Evolutionary conservation across 2,888 invertebrate species (phyloP).

Genomic region (Ephialtes manifestator): DNA sequence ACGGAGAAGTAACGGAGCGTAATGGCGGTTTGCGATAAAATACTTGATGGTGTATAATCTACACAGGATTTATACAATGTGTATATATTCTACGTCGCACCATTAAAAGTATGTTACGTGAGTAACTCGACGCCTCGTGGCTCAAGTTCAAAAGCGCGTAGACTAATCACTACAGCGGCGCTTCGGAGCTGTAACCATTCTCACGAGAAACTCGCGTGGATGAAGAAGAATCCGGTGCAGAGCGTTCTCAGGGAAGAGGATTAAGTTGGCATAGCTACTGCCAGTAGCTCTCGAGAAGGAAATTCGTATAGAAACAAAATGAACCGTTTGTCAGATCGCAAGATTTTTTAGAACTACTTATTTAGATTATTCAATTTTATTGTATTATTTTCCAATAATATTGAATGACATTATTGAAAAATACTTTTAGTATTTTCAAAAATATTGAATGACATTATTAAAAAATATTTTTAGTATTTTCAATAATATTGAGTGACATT

Average conservation of each 20-base stretch:
- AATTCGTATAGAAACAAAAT: conserved; percentile 56
- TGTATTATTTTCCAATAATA: not conserved
- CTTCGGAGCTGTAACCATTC: conserved; percentile 64
- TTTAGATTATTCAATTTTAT: not conserved
- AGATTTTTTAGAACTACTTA: not conserved
- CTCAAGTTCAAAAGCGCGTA: conserved; percentile 59
- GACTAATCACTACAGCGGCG: conserved; percentile 43
- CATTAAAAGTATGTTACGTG: conserved; percentile 36
- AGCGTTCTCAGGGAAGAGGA: conserved; percentile 82
- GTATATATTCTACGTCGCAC: not conserved
- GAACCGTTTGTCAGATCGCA: not conserved
- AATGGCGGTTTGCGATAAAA: not conserved
- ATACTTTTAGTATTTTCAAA: not conserved
- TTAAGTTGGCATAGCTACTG: conserved; percentile 39
- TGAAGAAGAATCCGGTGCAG: conserved; percentile 74
- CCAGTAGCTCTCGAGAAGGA: conserved; percentile 36
- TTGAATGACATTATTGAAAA: not conserved
- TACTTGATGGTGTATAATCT: not conserved
- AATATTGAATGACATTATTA: no score
- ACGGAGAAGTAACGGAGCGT: conserved; percentile 4
- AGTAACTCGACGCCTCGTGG: conserved; percentile 36
- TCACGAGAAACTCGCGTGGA: conserved; percentile 61
- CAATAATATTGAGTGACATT: no score
- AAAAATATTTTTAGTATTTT: no score
- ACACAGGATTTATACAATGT: not conserved